A percentile compares a stretch with the other conserved stretches of the same genome.
phyloP scores from a whole-genome alignment of 2,797 vertebrate genomes.

The Coregonus suidteri region DNA sequence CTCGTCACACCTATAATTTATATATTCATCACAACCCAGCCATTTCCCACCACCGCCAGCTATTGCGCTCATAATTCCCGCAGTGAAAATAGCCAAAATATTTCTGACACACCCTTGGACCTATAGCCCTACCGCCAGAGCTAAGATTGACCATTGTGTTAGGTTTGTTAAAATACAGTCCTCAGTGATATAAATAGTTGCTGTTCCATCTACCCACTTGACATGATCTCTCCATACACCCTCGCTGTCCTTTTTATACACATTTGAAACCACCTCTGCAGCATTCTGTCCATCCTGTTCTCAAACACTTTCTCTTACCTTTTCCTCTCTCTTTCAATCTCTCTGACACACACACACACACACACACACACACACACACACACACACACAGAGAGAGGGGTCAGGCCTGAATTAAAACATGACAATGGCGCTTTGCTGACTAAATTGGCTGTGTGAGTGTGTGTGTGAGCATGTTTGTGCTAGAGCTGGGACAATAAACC shows the following conservation, averaged over 20 bases:
- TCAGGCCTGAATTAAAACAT: conserved; percentile 77
- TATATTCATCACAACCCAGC: no score
- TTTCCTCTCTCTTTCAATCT: conserved; percentile 17
- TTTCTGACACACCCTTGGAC: no score
- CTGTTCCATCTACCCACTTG: conserved; percentile 16
- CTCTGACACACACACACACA: conserved; percentile 18
- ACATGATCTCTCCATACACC: conserved; percentile 14
- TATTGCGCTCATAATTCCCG: no score
- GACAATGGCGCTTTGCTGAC: conserved; percentile 66
- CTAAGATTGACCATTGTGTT: no score
- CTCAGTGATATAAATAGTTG: neutral
- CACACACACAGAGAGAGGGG: conserved; percentile 2
- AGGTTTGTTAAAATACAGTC: neutral
- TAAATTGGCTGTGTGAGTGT: conserved; percentile 58
- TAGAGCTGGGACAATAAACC: neutral
- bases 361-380: neutral
- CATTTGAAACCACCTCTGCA: conserved; percentile 4
- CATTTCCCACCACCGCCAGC: no score
- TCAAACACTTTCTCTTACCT: conserved; percentile 33
- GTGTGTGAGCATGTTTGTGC: neutral
- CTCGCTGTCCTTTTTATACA: conserved; percentile 45
- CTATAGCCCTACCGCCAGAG: no score
- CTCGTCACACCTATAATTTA: no score
- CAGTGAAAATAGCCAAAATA: no score
- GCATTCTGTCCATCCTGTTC: conserved; percentile 25